Conservation (phyloP, 2,888 invertebrate genomes). For the Scaptomyza polygonia region DNA sequence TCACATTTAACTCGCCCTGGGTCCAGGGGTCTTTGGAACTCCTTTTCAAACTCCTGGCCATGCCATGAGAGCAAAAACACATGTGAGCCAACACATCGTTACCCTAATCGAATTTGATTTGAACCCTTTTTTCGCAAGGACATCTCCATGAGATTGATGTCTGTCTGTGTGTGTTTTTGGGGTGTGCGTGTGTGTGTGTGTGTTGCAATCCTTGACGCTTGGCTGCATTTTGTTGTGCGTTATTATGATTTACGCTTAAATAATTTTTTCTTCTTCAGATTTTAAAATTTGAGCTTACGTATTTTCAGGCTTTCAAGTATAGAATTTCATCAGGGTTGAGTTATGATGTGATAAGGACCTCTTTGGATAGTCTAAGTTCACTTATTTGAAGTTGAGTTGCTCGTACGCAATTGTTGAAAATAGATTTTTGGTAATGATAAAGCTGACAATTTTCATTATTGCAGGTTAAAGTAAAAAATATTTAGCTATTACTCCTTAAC, state of each 20-base stretch:
- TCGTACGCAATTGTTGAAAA: neutral
- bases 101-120: constrained; percentile 81
- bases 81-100: constrained; percentile 53
- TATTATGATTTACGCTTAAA: constrained; percentile 49
- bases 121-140: constrained; percentile 69
- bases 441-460: neutral
- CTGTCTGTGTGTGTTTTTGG: constrained; percentile 3
- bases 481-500: too few species aligned
- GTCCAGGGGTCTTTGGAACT: neutral
- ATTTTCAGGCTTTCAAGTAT: neutral
- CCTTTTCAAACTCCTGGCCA: constrained; percentile 7
- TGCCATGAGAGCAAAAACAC: constrained; percentile 30
- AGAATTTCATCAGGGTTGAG: neutral
- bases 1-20: constrained; percentile 47
- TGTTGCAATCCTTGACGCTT: constrained; percentile 46
- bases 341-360: constrained; percentile 6
- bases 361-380: neutral
- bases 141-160: constrained; percentile 35
- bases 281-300: constrained; percentile 12
- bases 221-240: constrained; percentile 40
- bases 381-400: constrained; percentile 2
- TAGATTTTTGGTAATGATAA: neutral
- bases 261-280: constrained; percentile 45
- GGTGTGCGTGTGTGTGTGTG: constrained; percentile 9
- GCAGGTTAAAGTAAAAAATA: too few species aligned